Percentiles rank a stretch among this genome's conserved stretches.
phyloP scores from a whole-genome alignment of 1,140 invertebrate species.

The Lepidostoma basale region DNA sequence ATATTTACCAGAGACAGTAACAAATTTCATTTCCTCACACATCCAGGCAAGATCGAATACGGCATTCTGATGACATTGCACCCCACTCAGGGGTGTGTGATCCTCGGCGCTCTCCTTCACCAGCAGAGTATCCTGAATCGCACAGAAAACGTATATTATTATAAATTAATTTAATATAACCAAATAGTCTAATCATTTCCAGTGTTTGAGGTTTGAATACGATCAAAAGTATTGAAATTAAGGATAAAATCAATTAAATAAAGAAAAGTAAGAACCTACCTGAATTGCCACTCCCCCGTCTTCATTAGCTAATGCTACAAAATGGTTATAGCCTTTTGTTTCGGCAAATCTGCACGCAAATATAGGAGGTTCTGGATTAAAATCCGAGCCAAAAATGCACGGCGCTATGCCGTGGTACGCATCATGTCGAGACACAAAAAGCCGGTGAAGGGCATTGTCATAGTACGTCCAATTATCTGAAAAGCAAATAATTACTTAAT shows the following conservation, averaged over 20 bases:
- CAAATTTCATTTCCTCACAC: constrained; percentile 72
- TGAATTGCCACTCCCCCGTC: constrained; percentile 77
- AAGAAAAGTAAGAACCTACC: constrained; percentile 48
- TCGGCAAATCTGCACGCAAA: constrained; percentile 71
- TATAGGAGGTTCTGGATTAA: constrained; percentile 65
- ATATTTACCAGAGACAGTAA: constrained; percentile 72
- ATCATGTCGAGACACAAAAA: constrained; percentile 58
- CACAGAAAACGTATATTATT: no score
- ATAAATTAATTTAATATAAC: no score
- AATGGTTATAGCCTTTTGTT: constrained; percentile 66
- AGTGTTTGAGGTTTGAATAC: no score
- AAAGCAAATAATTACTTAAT: constrained; percentile 24
- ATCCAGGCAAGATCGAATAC: constrained; percentile 90
- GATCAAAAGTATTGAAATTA: no score
- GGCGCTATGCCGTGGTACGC: constrained; percentile 62
- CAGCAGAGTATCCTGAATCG: constrained; percentile 51
- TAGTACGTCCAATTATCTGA: constrained; percentile 58
- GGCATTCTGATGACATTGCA: constrained; percentile 81
- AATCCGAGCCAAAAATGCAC: constrained; percentile 52
- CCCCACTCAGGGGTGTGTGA: constrained; percentile 56
- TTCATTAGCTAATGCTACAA: constrained; percentile 83
- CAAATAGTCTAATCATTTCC: no score
- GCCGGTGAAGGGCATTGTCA: constrained; percentile 56
- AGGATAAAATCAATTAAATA: no score
- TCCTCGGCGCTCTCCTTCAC: constrained; percentile 47